Conservation (phyloP, 2,888 invertebrate species). For the Monoplex corrugatus region DNA sequence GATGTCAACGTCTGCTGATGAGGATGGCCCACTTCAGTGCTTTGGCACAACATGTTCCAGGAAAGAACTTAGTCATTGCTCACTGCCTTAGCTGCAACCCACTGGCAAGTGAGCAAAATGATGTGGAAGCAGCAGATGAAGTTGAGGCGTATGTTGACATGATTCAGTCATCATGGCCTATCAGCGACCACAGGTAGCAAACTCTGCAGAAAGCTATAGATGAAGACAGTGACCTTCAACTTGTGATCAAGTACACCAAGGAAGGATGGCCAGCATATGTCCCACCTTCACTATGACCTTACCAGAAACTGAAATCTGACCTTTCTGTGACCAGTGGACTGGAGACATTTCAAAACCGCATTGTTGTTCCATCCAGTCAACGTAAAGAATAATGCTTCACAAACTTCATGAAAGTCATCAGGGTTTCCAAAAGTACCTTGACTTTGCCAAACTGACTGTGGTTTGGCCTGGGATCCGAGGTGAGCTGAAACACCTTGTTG, state of each 20-base stretch:
- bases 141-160: background rate
- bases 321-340: background rate
- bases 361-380: too few species aligned
- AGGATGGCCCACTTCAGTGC: slow-evolving; percentile 21
- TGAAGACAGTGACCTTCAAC: background rate
- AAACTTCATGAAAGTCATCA: slow-evolving; percentile 20
- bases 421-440: background rate
- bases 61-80: slow-evolving; percentile 26
- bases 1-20: slow-evolving; percentile 35
- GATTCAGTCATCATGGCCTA: slow-evolving; percentile 13
- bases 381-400: background rate
- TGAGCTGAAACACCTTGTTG: background rate
- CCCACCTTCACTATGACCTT: too few species aligned
- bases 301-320: too few species aligned
- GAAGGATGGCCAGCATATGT: background rate
- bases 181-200: background rate
- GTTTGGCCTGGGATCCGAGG: background rate
- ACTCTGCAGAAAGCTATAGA: background rate
- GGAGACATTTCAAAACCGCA: background rate
- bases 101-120: background rate
- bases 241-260: background rate
- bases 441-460: background rate
- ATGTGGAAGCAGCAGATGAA: slow-evolving; percentile 17
- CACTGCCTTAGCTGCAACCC: slow-evolving; percentile 10
- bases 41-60: slow-evolving; percentile 7